A percentile compares a stretch with the other conserved stretches of the same genome.
Conservation (phyloP, 1,140 invertebrate genomes). For the Procambarus clarkii region DNA sequence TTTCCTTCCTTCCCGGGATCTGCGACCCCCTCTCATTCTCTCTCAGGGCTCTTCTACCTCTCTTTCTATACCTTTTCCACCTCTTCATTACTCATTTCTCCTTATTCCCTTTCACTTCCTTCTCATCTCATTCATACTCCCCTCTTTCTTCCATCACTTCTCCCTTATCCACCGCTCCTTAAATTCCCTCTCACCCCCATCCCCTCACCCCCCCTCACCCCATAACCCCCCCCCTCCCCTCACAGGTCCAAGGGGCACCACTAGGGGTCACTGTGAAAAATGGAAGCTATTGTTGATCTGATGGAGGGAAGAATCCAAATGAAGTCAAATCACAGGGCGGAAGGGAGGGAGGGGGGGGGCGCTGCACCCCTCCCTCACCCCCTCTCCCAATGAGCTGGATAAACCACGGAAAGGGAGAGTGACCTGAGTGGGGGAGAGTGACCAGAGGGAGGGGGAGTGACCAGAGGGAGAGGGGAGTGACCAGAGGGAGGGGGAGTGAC, state of each 20-base stretch:
- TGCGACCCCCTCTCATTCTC: too few relatives aligned
- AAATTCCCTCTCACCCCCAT: neutral
- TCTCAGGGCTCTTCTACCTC: too few relatives aligned
- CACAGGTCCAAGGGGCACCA: neutral
- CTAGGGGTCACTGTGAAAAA: constrained; percentile 57
- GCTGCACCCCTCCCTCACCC: neutral
- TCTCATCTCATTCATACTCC: neutral
- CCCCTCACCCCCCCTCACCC: neutral
- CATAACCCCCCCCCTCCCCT: neutral
- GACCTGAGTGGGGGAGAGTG: neutral
- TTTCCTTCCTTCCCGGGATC: too few relatives aligned
- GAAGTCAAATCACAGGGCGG: constrained; percentile 55
- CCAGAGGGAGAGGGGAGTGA: too few relatives aligned
- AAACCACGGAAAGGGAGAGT: constrained; percentile 32
- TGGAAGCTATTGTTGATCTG: constrained; percentile 57
- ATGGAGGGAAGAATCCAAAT: constrained; percentile 60
- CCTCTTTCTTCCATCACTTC: neutral
- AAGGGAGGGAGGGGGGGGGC: constrained; percentile 10
- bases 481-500: neutral
- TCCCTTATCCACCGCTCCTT: neutral
- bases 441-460: neutral
- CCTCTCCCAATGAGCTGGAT: neutral
- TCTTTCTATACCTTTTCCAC: neutral
- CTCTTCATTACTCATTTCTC: neutral
- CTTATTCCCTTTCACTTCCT: neutral